Evolutionary conservation across 1,140 invertebrate species (phyloP), one percentile per base, ranked within the genome.

Genomic region (Anastatus disparis): DNA sequence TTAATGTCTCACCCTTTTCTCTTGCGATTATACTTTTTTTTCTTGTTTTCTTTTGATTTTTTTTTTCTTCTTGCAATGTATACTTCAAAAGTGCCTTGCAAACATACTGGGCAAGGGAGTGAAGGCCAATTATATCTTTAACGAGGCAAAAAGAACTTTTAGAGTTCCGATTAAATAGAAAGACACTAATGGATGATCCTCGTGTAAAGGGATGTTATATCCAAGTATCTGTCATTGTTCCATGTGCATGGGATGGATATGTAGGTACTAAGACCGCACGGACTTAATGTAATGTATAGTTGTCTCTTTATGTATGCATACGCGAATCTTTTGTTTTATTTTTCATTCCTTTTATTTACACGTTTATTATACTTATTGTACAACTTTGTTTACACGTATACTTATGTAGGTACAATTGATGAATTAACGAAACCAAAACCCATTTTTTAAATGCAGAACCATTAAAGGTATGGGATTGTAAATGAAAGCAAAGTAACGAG

Each of bases 131-230:
- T 71, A 71, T 42, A 50, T 52, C 69, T 64, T 27, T 70, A 64
- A 55, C 68, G 58, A 63, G 59, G 59, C 48, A 58, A 40, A n/a
- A n/a, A 26, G 15, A 70, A 56, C 68, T 70, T 63, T 70, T 62
- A n/a, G 66, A 73, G 67, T 73, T 73, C 63, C 71, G 62, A 67
- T 70, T 62, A 70, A 67, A 69, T 26, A 59, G 52, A 70, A 63
- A 72, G 42, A 31, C 26, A n/a, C 67, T 70, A 70, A 70, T 70
- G 67, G 67, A 70, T 62, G 67, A 70, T 70, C n/a, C 58, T 68
- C 53, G 38, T 56, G n/a, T n/a, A n/a, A 24, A 64, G 12, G 20
- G 62, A 64, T 10, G 52, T 7, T 15, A 22, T 65, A 42, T n/a
- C n/a, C n/a, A n/a, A n/a, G n/a, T n/a, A 29, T 13, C 20, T 29